phyloP scores from a whole-genome alignment of 2,797 vertebrate species.

The Loris lydekkerianus region DNA sequence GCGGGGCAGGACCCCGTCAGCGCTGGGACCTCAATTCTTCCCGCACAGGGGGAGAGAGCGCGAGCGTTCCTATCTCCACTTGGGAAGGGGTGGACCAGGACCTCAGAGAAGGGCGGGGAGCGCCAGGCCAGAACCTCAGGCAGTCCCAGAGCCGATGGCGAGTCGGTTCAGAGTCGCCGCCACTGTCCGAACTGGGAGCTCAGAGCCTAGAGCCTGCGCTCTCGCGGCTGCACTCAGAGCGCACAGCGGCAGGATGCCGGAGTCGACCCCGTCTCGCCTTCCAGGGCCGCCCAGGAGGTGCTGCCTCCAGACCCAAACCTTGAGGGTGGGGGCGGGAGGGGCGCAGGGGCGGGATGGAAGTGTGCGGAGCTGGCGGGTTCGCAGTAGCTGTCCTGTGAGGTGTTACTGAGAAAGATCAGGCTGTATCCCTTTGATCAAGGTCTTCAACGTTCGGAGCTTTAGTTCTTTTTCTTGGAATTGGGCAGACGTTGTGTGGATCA shows the following conservation, averaged over 20 bases:
- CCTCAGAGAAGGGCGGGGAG: not conserved
- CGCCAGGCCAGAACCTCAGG: not conserved
- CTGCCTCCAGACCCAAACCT: not conserved
- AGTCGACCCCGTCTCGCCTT: not conserved
- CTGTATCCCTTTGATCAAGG: not conserved
- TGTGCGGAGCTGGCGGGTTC: too few species aligned
- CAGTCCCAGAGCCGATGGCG: not conserved
- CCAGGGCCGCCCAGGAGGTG: not conserved
- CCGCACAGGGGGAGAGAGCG: not conserved
- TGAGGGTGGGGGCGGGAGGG: too few species aligned
- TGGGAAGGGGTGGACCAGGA: not conserved
- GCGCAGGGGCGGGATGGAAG: too few species aligned
- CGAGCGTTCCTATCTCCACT: fast-evolving
- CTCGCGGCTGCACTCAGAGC: not conserved
- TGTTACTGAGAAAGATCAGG: not conserved
- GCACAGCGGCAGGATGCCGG: not conserved
- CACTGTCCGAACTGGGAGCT: not conserved
- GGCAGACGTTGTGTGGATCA: not conserved
- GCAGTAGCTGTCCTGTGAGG: not conserved
- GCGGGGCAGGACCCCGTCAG: not conserved
- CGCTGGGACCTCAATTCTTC: not conserved
- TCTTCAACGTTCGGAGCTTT: not conserved
- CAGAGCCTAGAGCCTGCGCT: not conserved
- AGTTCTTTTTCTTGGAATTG: not conserved
- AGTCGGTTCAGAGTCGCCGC: not conserved